A percentile compares a stretch with the other conserved stretches of the same genome.
These are phyloP conservation scores for Probaryconus sp. DNA, from an alignment of 1,140 invertebrate species.

Conservation along the genomic window DNA sequence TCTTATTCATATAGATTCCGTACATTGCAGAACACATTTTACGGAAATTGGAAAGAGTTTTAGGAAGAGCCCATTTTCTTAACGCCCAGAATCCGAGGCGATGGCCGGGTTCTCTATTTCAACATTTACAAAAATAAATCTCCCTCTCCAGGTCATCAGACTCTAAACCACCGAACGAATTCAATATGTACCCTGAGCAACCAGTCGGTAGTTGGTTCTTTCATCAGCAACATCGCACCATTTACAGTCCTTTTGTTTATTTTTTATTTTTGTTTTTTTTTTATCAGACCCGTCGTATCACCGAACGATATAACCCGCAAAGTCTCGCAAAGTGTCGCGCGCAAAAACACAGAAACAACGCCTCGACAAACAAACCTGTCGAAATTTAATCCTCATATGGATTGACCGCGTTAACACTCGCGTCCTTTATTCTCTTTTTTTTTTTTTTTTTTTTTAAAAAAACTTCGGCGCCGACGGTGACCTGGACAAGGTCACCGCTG, in stretches of 20 bases:
- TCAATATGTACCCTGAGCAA: constrained; percentile 48
- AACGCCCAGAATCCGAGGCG: constrained; percentile 12
- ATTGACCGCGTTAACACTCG: constrained; percentile 7
- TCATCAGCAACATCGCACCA: background rate
- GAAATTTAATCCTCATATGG: background rate
- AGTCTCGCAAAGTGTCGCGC: constrained; percentile 60
- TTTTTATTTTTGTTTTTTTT: too few relatives aligned
- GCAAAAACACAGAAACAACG: constrained; percentile 60
- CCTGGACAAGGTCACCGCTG: constrained; percentile 30
- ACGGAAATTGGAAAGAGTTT: constrained; percentile 16
- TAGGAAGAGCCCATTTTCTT: too few relatives aligned
- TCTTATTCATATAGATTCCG: too few relatives aligned
- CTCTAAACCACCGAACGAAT: constrained; percentile 44
- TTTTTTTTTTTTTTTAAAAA: too few relatives aligned
- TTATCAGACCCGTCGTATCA: constrained; percentile 33
- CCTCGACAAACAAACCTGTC: constrained; percentile 7
- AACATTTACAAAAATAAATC: constrained; percentile 49
- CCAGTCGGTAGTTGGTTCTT: constrained; percentile 15
- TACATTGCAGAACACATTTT: too few relatives aligned
- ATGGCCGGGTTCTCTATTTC: constrained; percentile 19
- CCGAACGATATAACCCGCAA: constrained; percentile 64
- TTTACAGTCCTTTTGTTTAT: too few relatives aligned
- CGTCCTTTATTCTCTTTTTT: too few relatives aligned
- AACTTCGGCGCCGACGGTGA: constrained; percentile 15
- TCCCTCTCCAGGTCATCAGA: constrained; percentile 4